Evolutionary conservation across 1,140 invertebrate genomes (phyloP).

Genomic region (Lepidurus apus): DNA sequence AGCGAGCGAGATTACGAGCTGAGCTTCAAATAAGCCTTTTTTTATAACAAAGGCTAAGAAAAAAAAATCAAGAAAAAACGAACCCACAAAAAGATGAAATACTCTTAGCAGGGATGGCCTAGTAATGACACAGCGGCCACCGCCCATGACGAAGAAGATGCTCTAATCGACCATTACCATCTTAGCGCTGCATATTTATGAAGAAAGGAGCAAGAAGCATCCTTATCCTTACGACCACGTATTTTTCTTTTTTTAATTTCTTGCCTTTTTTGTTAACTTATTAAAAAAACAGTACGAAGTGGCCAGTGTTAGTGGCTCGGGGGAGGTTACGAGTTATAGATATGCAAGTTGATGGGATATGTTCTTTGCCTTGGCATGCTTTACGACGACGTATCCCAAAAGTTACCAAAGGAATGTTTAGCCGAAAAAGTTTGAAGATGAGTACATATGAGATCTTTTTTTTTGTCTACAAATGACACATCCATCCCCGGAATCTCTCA

Average conservation of each 20-base stretch:
- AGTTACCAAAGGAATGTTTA: too few relatives aligned
- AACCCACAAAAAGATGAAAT: background rate
- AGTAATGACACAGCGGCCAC: conserved; percentile 20
- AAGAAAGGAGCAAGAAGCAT: background rate
- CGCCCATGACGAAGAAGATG: conserved; percentile 20
- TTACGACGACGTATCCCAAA: too few relatives aligned
- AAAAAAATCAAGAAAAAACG: background rate
- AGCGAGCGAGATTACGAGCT: background rate
- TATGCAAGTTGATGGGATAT: too few relatives aligned
- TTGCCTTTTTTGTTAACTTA: background rate
- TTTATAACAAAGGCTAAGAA: background rate
- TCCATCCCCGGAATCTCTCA: too few relatives aligned
- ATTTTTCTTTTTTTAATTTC: background rate
- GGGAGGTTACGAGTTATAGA: too few relatives aligned
- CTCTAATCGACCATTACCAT: conserved; percentile 14
- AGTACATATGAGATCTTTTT: too few relatives aligned
- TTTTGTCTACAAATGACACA: too few relatives aligned
- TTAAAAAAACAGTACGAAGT: too few relatives aligned
- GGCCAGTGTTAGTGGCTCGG: too few relatives aligned
- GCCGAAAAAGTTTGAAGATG: too few relatives aligned
- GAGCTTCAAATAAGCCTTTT: background rate
- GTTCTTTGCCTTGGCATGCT: too few relatives aligned
- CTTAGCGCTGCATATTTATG: conserved; percentile 15
- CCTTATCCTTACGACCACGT: background rate
- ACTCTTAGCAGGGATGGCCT: background rate